Conservation (phyloP, 2,797 vertebrate species). For the Muraenolepis orangiensis region DNA sequence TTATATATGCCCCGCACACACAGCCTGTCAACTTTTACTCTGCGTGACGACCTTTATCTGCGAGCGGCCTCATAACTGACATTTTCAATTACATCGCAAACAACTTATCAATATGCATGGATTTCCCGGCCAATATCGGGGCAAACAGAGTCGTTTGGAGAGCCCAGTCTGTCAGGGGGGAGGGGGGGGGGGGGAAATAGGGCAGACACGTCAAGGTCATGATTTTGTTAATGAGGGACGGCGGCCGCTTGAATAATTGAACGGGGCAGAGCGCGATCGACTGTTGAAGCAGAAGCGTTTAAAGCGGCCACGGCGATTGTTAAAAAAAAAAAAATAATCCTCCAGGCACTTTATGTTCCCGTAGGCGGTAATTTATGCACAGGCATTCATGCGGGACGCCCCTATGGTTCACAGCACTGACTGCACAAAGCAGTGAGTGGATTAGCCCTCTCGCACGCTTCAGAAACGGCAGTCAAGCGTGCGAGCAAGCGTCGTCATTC, state of each 20-base stretch:
- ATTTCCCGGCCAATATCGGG: slow-evolving; percentile 78
- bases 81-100: slow-evolving; percentile 95
- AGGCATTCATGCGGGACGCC: slow-evolving; percentile 71
- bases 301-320: slow-evolving; percentile 77
- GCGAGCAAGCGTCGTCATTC: slow-evolving; percentile 74
- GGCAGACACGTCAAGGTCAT: slow-evolving; percentile 86
- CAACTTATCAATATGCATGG: slow-evolving; percentile 95
- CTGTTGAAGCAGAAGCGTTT: slow-evolving; percentile 78
- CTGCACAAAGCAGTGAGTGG: slow-evolving; percentile 76
- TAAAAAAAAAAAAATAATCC: slow-evolving; percentile 77
- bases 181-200: slow-evolving; percentile 74
- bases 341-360: slow-evolving; percentile 76
- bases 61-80: slow-evolving; percentile 84
- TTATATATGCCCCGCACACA: slow-evolving; percentile 47
- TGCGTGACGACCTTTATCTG: slow-evolving; percentile 83
- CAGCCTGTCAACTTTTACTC: slow-evolving; percentile 75
- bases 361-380: slow-evolving; percentile 80
- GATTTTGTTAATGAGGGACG: slow-evolving; percentile 83
- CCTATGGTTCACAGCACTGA: slow-evolving; percentile 73
- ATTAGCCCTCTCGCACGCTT: slow-evolving; percentile 75
- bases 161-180: slow-evolving; percentile 71
- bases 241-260: slow-evolving; percentile 77
- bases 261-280: slow-evolving; percentile 78
- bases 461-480: slow-evolving; percentile 73
- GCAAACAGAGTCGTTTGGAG: slow-evolving; percentile 75